These are phyloP conservation scores for Drosophila gaucha DNA, from an alignment of 2,888 invertebrate genomes.

Conservation along the genomic window DNA sequence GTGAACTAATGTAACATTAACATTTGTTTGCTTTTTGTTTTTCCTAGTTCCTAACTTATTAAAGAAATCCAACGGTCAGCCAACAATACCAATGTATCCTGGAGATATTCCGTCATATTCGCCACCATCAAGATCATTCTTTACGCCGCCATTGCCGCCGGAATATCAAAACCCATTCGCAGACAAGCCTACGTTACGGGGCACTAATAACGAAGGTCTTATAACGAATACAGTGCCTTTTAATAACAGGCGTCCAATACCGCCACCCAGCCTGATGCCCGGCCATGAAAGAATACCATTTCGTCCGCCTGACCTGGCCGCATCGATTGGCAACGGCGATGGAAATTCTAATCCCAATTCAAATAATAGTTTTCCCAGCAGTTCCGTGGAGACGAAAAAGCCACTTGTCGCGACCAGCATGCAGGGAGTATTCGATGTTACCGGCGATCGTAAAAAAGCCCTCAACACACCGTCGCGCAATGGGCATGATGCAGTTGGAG, in stretches of 20 bases:
- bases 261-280: conserved; percentile 93
- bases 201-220: conserved; percentile 87
- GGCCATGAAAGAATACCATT: conserved; percentile 94
- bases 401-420: conserved; percentile 26
- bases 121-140: conserved; percentile 91
- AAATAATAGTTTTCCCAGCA: conserved; percentile 33
- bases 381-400: conserved; percentile 40
- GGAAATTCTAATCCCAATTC: conserved; percentile 15
- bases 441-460: conserved; percentile 87
- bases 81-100: conserved; percentile 87
- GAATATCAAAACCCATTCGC: conserved; percentile 94
- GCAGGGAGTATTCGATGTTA: conserved; percentile 16
- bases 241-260: conserved; percentile 91
- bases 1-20: background rate
- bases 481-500: conserved; percentile 47
- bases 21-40: conserved; percentile 8
- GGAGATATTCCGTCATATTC: conserved; percentile 93
- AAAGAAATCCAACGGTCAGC: conserved; percentile 86
- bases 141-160: conserved; percentile 93
- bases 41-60: conserved; percentile 86
- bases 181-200: conserved; percentile 94
- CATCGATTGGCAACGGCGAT: conserved; percentile 39
- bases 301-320: conserved; percentile 86
- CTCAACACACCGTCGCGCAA: conserved; percentile 90
- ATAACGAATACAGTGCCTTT: conserved; percentile 84